A percentile compares a stretch with the other conserved stretches of the same genome.
These are phyloP conservation scores for Drosophila auraria DNA, from an alignment of 1,140 invertebrate species.

Conservation along the genomic window DNA sequence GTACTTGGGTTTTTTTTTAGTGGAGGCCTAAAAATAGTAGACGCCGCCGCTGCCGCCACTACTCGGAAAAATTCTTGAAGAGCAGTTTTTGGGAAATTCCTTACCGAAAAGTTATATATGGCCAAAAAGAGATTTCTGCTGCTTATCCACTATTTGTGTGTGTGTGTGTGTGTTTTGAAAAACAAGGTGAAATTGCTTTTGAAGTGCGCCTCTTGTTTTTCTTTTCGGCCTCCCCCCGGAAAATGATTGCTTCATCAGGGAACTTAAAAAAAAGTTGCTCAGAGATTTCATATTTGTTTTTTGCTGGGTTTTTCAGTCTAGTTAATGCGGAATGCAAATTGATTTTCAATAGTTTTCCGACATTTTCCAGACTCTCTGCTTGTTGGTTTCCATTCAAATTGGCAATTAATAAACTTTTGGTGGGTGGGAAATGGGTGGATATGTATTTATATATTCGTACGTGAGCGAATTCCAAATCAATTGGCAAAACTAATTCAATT, in stretches of 20 bases:
- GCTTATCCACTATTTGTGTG: conserved; percentile 37
- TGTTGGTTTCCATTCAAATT: conserved; percentile 16
- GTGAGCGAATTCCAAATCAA: conserved; percentile 8
- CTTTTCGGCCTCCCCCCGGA: conserved; percentile 17
- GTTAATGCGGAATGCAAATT: conserved; percentile 30
- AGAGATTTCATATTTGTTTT: not conserved
- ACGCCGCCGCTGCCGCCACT: conserved; percentile 23
- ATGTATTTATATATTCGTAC: not conserved
- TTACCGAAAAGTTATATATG: conserved; percentile 44
- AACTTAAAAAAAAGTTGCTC: not conserved
- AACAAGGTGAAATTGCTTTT: conserved; percentile 73
- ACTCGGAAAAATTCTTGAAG: conserved; percentile 47
- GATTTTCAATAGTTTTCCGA: conserved; percentile 30
- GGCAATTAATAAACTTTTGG: conserved; percentile 8
- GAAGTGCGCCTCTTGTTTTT: conserved; percentile 54
- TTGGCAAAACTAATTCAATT: conserved; percentile 21
- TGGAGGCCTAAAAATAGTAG: conserved; percentile 60
- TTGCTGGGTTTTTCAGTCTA: conserved; percentile 3
- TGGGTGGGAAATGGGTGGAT: not conserved
- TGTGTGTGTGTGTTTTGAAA: conserved; percentile 47
- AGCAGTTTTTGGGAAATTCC: conserved; percentile 43
- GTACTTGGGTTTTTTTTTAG: conserved; percentile 3
- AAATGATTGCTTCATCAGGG: conserved; percentile 54
- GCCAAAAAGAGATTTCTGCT: conserved; percentile 44
- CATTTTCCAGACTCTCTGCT: conserved; percentile 7